Percentiles rank a stretch among this genome's conserved stretches.
Evolutionary conservation across 2,113 vertebrate species (phyloP).

Genomic region (Typhlomys cinereus): DNA sequence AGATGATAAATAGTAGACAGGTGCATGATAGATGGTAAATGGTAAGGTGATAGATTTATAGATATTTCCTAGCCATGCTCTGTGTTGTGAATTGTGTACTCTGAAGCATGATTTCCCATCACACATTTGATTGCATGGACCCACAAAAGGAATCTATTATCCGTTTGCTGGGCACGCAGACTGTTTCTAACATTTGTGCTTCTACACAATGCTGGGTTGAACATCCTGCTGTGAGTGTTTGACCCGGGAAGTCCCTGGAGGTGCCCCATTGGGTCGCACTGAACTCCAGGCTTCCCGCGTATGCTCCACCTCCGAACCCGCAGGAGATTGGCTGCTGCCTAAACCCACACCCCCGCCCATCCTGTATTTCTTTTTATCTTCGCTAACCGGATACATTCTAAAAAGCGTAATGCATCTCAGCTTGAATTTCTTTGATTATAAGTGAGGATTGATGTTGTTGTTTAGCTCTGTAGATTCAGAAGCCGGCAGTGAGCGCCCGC

Average conservation of each 20-base stretch:
- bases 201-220: background rate
- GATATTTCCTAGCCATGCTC: background rate
- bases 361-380: constrained; percentile 63
- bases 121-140: background rate
- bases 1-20: too few relatives aligned
- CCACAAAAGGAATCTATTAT: background rate
- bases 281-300: too few relatives aligned
- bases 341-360: background rate
- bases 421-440: constrained; percentile 65
- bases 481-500: background rate
- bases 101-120: background rate
- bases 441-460: constrained; percentile 48
- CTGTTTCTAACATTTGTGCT: background rate
- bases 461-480: constrained; percentile 43
- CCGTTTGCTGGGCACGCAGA: background rate
- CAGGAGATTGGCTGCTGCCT: background rate
- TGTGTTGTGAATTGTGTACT: background rate
- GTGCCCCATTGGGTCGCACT: too few relatives aligned
- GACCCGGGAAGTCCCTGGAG: background rate
- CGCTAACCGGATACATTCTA: constrained; percentile 63
- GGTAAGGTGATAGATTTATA: too few relatives aligned
- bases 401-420: constrained; percentile 23
- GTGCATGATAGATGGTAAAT: too few relatives aligned
- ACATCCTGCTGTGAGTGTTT: background rate
- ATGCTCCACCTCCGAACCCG: constrained; percentile 5